Evolutionary conservation across 2,113 vertebrate species (phyloP), one percentile per base, ranked within the genome.

Genomic region (Amblyornis subalaris): DNA sequence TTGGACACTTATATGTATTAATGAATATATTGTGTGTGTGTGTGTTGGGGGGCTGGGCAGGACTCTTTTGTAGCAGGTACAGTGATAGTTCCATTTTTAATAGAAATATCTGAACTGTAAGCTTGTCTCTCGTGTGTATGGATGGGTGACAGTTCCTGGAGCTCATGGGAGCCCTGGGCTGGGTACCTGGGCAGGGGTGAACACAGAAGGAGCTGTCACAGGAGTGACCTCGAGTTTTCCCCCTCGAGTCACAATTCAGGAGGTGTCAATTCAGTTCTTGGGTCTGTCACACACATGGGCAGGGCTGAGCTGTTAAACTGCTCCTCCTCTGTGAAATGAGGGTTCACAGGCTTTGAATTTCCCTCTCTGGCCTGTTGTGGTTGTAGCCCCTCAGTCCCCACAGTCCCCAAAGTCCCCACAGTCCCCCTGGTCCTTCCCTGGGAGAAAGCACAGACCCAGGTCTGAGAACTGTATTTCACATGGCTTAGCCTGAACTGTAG

Each of bases 181-280:
- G 44, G 87, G 50, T 9, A 8, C 7, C 50, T 17, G 42, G 14
- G 50, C 26, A 11, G 6, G 14, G 58, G 2, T 23, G 77, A 7
- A 0, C 28, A 8, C 36, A 9, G 26, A 42, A 45, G 50, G 35
- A 38, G n/a, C 3, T 11, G 44, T 0, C 47, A 13, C 21, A n/a
- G 77, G 28, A 9, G 47, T 5, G 7, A 62, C 36, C 40, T 51
- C 24, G 36, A 26, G 8, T 16, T 10, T 44, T 15, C 12, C 40
- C n/a, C 29, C 53, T 13, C 7, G 17, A 31, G 12, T 26, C 54
- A 0, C 0, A 3, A 1, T 12, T 25, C 33, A 6, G 82, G 69
- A 88, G 74, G 50, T 2, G 4, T 13, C 0, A 0, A 7, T 45
- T 67, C 13, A 1, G 5, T 11, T 7, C 6, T 9, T 76, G 77